phyloP scores from a whole-genome alignment of 2,888 invertebrate genomes.

The Athripsodes cinereus region DNA sequence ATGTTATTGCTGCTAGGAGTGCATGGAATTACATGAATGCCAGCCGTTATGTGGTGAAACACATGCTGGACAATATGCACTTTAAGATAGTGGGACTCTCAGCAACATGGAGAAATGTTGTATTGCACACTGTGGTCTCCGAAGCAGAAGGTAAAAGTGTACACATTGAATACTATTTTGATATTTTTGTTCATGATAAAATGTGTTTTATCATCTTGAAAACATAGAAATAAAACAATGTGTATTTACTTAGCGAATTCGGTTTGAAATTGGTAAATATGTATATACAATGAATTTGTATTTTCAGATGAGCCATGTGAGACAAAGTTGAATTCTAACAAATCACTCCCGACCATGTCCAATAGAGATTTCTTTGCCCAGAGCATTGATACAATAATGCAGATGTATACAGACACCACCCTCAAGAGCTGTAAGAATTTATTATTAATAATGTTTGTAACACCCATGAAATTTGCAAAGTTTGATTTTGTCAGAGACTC shows the following conservation, averaged over 20 bases:
- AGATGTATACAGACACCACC: background rate
- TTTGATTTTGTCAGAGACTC: no score
- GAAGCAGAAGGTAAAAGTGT: background rate
- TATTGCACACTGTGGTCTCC: conserved; percentile 28
- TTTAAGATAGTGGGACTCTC: conserved; percentile 44
- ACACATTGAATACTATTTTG: background rate
- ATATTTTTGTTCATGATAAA: no score
- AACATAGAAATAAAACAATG: no score
- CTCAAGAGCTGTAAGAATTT: background rate
- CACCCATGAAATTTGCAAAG: no score
- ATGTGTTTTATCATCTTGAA: no score
- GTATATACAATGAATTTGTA: no score
- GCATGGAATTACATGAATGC: conserved; percentile 57
- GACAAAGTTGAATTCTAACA: background rate
- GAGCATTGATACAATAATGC: background rate
- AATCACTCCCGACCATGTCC: background rate
- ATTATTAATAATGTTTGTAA: no score
- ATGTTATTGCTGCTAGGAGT: conserved; percentile 53
- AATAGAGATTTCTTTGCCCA: background rate
- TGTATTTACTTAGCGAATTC: no score
- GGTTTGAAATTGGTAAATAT: no score
- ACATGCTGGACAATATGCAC: conserved; percentile 48
- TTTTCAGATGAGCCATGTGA: background rate
- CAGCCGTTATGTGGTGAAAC: conserved; percentile 53
- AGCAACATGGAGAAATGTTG: conserved; percentile 39